phyloP scores from a whole-genome alignment of 2,113 vertebrate species.

The Tiliqua scincoides region DNA sequence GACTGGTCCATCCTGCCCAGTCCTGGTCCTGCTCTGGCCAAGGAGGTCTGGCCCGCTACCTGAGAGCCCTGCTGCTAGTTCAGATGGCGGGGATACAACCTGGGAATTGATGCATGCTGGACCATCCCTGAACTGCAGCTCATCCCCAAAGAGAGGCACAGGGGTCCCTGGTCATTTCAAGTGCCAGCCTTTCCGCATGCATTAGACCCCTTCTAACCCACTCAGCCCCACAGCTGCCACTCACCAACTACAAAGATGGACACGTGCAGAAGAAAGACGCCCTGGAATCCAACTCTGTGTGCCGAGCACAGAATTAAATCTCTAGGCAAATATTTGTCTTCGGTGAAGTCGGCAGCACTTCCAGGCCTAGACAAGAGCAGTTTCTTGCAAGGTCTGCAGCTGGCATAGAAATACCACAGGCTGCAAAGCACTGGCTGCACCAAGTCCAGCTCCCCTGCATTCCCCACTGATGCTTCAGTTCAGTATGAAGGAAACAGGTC shows the following conservation, averaged over 20 bases:
- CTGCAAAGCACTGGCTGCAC: not conserved
- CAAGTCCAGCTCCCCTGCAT: not conserved
- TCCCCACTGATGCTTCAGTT: not conserved
- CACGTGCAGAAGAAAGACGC: too few relatives aligned
- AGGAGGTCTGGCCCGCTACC: not conserved
- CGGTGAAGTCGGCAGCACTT: not conserved
- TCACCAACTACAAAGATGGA: not conserved
- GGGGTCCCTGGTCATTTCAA: too few relatives aligned
- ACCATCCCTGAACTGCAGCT: too few relatives aligned
- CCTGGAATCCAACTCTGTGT: not conserved
- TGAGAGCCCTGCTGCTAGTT: not conserved
- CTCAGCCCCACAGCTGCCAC: not conserved
- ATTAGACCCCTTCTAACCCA: not conserved
- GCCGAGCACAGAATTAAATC: not conserved
- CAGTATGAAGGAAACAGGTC: not conserved
- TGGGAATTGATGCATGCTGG: too few relatives aligned
- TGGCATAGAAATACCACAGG: not conserved
- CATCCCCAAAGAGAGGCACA: too few relatives aligned
- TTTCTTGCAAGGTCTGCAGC: not conserved
- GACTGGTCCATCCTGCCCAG: not conserved
- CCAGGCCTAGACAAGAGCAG: not conserved
- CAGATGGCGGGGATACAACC: not conserved
- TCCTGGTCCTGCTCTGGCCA: not conserved
- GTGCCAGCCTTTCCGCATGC: too few relatives aligned
- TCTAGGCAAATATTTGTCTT: not conserved